Percentiles rank a stretch among this genome's conserved stretches.
These are phyloP conservation scores for Drosophila dunni DNA, from an alignment of 1,140 invertebrate genomes.

Conservation along the genomic window DNA sequence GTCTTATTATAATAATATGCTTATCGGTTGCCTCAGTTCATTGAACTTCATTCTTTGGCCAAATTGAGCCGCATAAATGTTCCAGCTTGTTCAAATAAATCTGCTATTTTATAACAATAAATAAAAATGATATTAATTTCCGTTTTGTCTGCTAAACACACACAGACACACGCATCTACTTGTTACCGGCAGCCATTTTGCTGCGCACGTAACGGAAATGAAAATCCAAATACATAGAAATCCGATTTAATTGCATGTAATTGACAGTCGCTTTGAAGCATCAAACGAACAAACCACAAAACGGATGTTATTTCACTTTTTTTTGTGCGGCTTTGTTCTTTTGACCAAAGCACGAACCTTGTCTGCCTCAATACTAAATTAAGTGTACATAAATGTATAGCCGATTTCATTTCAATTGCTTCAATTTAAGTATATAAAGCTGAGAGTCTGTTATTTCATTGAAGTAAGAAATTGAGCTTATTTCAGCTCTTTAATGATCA, in stretches of 20 bases:
- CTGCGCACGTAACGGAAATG: slow-evolving; percentile 63
- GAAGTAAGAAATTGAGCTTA: too few relatives aligned
- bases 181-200: slow-evolving; percentile 55
- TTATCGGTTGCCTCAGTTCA: slow-evolving; percentile 66
- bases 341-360: not conserved
- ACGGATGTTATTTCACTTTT: slow-evolving; percentile 63
- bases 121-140: slow-evolving; percentile 78
- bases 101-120: slow-evolving; percentile 69
- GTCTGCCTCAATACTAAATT: not conserved
- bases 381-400: too few relatives aligned
- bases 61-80: slow-evolving; percentile 32
- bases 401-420: too few relatives aligned
- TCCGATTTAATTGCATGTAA: slow-evolving; percentile 74
- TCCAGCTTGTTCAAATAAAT: slow-evolving; percentile 54
- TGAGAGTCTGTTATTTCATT: too few relatives aligned
- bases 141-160: slow-evolving; percentile 52
- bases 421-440: too few relatives aligned
- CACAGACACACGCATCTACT: slow-evolving; percentile 1
- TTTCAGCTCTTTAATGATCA: too few relatives aligned
- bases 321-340: slow-evolving; percentile 23
- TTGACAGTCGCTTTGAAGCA: slow-evolving; percentile 67
- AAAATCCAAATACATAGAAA: slow-evolving; percentile 69
- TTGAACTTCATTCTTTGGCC: slow-evolving; percentile 40
- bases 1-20: slow-evolving; percentile 76
- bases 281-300: slow-evolving; percentile 49